Conservation (phyloP, 2,113 vertebrate genomes). For the Tenebrosternarchus preto region DNA sequence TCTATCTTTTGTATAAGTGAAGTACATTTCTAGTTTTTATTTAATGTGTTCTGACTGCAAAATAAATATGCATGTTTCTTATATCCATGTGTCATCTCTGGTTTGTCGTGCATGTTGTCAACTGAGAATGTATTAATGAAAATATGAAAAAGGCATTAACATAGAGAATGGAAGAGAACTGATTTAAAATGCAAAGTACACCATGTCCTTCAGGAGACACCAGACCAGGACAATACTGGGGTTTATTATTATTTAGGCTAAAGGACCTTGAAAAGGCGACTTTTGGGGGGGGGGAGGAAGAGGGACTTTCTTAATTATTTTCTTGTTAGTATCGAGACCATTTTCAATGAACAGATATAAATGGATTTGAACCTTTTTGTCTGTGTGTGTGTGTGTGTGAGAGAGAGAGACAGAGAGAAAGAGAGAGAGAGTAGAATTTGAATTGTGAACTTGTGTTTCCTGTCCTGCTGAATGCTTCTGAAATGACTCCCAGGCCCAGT, state of each 20-base stretch:
- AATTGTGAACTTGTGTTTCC: constrained; percentile 18
- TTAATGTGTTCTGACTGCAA: constrained; percentile 78
- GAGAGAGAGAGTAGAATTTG: constrained; percentile 35
- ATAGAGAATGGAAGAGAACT: background rate
- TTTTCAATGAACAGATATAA: too few relatives aligned
- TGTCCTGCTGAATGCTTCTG: constrained; percentile 55
- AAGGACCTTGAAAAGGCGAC: too few relatives aligned
- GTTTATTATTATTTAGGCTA: background rate
- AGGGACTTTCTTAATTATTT: too few relatives aligned
- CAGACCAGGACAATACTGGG: too few relatives aligned
- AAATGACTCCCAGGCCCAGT: constrained; percentile 69
- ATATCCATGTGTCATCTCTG: constrained; percentile 49
- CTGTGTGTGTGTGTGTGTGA: background rate
- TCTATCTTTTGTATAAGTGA: constrained; percentile 82
- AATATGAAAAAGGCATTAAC: background rate
- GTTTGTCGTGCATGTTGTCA: background rate
- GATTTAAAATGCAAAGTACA: constrained; percentile 42
- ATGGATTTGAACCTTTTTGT: too few relatives aligned
- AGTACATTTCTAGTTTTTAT: constrained; percentile 80
- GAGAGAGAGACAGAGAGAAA: too few relatives aligned
- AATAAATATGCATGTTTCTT: constrained; percentile 84
- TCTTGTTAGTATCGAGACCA: too few relatives aligned
- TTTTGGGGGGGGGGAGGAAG: too few relatives aligned
- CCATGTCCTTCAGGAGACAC: constrained; percentile 6
- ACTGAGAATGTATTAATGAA: constrained; percentile 9